These are phyloP conservation scores for Spodoptera littoralis DNA, from an alignment of 2,888 invertebrate genomes.

Conservation along the genomic window DNA sequence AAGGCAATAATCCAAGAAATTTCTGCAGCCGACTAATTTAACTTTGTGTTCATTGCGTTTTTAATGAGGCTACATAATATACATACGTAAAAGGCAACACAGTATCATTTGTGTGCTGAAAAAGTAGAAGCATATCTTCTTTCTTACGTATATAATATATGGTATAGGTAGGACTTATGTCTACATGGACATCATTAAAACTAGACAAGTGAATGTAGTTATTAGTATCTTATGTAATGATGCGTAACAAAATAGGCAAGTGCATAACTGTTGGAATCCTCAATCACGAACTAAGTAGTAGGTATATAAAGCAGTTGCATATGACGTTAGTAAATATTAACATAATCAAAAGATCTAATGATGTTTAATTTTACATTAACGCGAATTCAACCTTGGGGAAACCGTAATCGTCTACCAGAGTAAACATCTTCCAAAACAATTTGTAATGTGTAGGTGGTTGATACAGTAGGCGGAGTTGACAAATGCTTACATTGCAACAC, in stretches of 20 bases:
- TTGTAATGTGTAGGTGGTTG: conserved; percentile 69
- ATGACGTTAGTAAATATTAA: conserved; percentile 16
- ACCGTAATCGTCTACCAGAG: conserved; percentile 53
- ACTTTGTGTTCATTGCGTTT: conserved; percentile 25
- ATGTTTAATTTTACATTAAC: conserved; percentile 16
- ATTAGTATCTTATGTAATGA: conserved; percentile 11
- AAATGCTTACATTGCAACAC: conserved; percentile 73
- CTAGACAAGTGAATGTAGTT: conserved; percentile 2
- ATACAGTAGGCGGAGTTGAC: conserved; percentile 74
- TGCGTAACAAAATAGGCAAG: conserved; percentile 19
- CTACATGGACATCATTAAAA: conserved; percentile 5
- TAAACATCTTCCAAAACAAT: conserved; percentile 65
- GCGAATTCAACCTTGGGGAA: conserved; percentile 42
- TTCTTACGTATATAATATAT: background rate
- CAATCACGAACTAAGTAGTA: conserved; percentile 13
- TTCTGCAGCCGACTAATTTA: conserved; percentile 27
- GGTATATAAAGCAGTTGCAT: conserved; percentile 15
- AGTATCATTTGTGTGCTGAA: conserved; percentile 11
- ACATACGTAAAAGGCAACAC: conserved; percentile 4
- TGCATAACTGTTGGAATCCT: conserved; percentile 28
- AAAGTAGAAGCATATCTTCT: conserved; percentile 9
- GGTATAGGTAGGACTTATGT: background rate
- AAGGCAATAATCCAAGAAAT: conserved; percentile 20
- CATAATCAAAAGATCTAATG: conserved; percentile 24
- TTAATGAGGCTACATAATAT: conserved; percentile 19